phyloP scores from a whole-genome alignment of 30 jellyfish, hydroid and myxozoan genomes.

The Hydra vulgaris region DNA sequence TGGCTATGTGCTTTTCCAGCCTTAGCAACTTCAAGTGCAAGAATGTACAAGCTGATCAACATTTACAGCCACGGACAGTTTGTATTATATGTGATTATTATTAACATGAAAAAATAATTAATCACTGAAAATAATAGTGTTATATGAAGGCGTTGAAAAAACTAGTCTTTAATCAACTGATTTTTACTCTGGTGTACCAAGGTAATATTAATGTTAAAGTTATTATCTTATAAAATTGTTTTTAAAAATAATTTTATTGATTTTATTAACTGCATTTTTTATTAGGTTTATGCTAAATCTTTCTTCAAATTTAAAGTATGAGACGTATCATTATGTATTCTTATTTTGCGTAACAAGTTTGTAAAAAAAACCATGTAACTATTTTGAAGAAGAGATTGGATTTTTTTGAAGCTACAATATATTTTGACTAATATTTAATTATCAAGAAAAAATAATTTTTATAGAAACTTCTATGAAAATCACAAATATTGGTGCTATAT shows the following conservation, averaged over 20 bases:
- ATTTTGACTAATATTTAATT: background rate
- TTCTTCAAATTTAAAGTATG: background rate
- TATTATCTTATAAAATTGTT: background rate
- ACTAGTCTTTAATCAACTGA: background rate
- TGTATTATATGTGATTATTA: background rate
- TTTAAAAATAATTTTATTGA: too few species aligned
- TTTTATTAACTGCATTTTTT: background rate
- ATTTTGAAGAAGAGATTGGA: too few species aligned
- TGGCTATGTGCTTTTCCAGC: background rate
- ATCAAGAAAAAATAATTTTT: too few species aligned
- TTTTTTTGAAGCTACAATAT: too few species aligned
- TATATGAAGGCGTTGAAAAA: background rate
- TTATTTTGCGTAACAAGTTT: background rate
- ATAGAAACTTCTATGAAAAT: too few species aligned
- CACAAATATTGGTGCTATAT: too few species aligned
- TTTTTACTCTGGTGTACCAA: background rate
- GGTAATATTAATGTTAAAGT: too few species aligned
- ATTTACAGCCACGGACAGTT: background rate
- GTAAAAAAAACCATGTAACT: too few species aligned
- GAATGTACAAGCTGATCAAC: background rate
- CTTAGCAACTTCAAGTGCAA: background rate
- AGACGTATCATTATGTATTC: background rate
- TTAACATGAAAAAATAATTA: background rate
- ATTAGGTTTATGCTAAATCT: background rate
- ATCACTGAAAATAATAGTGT: background rate